These are phyloP conservation scores for Atlantisia rogersi DNA, from an alignment of 2,113 vertebrate species.

Conservation along the genomic window DNA sequence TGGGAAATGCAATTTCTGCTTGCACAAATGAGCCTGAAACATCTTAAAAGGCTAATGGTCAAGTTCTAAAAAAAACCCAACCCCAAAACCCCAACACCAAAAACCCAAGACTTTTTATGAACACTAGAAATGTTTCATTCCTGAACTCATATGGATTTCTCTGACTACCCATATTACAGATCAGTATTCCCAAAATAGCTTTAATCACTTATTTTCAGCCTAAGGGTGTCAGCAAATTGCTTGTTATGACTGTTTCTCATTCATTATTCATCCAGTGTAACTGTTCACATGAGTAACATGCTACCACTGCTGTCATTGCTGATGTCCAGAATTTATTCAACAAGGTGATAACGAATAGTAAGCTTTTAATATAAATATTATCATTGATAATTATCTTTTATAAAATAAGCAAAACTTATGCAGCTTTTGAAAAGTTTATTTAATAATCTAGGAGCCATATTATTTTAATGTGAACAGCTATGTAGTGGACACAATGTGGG, in stretches of 20 bases:
- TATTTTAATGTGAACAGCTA: background rate
- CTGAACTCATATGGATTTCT: background rate
- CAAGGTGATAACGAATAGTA: background rate
- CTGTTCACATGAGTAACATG: background rate
- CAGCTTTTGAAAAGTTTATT: background rate
- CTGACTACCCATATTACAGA: background rate
- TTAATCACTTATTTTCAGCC: constrained; percentile 46
- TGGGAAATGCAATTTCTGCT: background rate
- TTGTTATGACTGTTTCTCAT: constrained; percentile 17
- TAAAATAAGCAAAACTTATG: background rate
- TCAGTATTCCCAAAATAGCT: constrained; percentile 29
- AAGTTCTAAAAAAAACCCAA: background rate
- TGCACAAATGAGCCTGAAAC: background rate
- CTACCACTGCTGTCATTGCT: background rate
- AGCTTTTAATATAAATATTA: background rate
- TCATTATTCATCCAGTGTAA: constrained; percentile 21
- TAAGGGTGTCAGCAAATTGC: constrained; percentile 6
- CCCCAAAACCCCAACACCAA: no score
- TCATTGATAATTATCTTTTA: background rate
- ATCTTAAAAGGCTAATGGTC: background rate
- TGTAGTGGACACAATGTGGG: background rate
- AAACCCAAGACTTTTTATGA: background rate
- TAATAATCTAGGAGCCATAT: background rate
- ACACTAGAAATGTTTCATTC: background rate
- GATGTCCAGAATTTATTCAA: background rate